Evolutionary conservation across 2,888 invertebrate species (phyloP).

Genomic region (Caradrina kadenii): DNA sequence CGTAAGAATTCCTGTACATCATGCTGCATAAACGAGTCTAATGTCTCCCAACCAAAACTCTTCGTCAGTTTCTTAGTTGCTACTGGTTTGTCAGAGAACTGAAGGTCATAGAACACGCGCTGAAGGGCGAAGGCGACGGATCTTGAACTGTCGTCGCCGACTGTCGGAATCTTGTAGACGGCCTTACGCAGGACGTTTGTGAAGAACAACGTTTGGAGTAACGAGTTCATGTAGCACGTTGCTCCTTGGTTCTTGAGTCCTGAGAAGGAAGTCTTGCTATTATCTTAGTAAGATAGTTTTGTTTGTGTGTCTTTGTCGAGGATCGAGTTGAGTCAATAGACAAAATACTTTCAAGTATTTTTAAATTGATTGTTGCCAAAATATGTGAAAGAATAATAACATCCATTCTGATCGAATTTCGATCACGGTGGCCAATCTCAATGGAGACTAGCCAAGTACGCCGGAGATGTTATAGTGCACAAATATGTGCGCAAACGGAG

Average conservation of each 20-base stretch:
- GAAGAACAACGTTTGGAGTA: constrained; percentile 99
- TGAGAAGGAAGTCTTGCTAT: constrained; percentile 56
- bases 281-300: neutral
- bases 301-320: neutral
- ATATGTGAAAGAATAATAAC: too few species aligned
- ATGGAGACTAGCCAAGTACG: too few species aligned
- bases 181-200: constrained; percentile 97
- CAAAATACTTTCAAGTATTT: too few species aligned
- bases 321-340: neutral
- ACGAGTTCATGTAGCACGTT: constrained; percentile 99
- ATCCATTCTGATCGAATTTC: too few species aligned
- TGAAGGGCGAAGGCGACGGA: constrained; percentile 98
- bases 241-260: constrained; percentile 99
- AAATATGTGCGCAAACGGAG: too few species aligned
- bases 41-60: constrained; percentile 99
- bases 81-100: constrained; percentile 99
- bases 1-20: constrained; percentile 97
- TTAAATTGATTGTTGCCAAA: too few species aligned
- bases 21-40: constrained; percentile 99
- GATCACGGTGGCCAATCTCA: too few species aligned
- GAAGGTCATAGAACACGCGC: constrained; percentile 99
- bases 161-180: constrained; percentile 99
- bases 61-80: constrained; percentile 99
- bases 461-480: too few species aligned
- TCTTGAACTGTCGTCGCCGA: constrained; percentile 97